Conservation (phyloP, 35 echinoderm and acorn worm genomes). For the Ophioderma brevispina region DNA sequence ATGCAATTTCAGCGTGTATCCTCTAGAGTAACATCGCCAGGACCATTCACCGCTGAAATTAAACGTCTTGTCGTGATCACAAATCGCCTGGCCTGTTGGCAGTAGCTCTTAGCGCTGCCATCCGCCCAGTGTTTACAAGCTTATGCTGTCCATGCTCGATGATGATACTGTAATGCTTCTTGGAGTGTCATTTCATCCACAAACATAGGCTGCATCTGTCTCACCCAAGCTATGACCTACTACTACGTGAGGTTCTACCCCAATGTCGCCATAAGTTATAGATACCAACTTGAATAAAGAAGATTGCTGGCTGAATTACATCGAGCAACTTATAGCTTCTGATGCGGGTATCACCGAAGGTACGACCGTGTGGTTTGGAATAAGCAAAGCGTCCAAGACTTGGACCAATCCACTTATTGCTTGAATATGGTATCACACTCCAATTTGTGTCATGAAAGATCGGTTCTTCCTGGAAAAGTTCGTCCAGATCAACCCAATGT, state of each 20-base stretch:
- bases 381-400: constrained; percentile 14
- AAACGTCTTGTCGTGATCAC: constrained; percentile 74
- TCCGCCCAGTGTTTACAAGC: constrained; percentile 81
- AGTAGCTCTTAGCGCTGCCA: constrained; percentile 84
- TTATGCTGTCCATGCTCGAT: constrained; percentile 82
- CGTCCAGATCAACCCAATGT: constrained; percentile 91
- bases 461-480: constrained; percentile 72
- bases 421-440: constrained; percentile 82
- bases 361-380: too few species aligned
- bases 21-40: constrained; percentile 85
- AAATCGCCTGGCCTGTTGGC: constrained; percentile 66
- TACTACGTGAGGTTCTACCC: constrained; percentile 76
- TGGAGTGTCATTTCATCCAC: constrained; percentile 79
- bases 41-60: constrained; percentile 93
- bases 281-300: constrained; percentile 80
- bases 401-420: constrained; percentile 90
- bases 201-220: constrained; percentile 88
- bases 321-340: constrained; percentile 61
- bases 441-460: constrained; percentile 62
- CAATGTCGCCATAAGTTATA: constrained; percentile 74
- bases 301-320: constrained; percentile 83
- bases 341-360: too few species aligned
- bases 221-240: constrained; percentile 96
- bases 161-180: constrained; percentile 80
- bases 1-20: constrained; percentile 65